Evolutionary conservation across 2,888 invertebrate species (phyloP).

Genomic region (Nemotelus pantherinus): DNA sequence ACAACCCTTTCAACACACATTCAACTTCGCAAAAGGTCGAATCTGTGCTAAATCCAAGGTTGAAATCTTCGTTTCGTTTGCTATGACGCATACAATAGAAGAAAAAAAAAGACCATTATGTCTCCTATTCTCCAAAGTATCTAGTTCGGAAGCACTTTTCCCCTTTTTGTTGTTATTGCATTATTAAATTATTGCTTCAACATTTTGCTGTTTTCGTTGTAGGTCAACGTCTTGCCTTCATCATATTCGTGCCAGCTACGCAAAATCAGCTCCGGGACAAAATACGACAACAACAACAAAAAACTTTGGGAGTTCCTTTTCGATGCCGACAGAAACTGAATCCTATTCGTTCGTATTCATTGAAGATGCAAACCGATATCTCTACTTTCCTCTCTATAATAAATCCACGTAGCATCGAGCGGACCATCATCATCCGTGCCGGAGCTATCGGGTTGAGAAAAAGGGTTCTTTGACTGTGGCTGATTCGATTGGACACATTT

Average conservation of each 20-base stretch:
- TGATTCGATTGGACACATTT: slow-evolving; percentile 45
- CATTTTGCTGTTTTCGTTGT: slow-evolving; percentile 31
- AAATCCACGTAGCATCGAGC: not conserved
- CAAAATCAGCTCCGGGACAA: slow-evolving; percentile 10
- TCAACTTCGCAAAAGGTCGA: too few relatives aligned
- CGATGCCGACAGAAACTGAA: not conserved
- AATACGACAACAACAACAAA: not conserved
- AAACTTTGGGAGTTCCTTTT: not conserved
- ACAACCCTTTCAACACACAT: too few relatives aligned
- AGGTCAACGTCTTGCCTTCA: slow-evolving; percentile 26
- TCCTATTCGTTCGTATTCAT: too few relatives aligned
- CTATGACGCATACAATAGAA: too few relatives aligned
- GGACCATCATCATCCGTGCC: too few relatives aligned
- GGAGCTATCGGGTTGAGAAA: not conserved
- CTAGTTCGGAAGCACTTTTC: not conserved
- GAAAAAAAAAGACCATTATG: too few relatives aligned
- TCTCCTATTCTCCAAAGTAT: too few relatives aligned
- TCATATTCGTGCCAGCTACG: slow-evolving; percentile 15
- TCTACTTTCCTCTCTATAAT: not conserved
- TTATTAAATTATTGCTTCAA: slow-evolving; percentile 41
- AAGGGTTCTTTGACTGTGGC: slow-evolving; percentile 38
- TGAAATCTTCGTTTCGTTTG: too few relatives aligned
- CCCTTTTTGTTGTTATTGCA: slow-evolving; percentile 22
- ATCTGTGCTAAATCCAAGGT: too few relatives aligned
- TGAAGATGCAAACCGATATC: not conserved